These are phyloP conservation scores for Eupithecia insigniata DNA, from an alignment of 2,888 invertebrate genomes.

Conservation along the genomic window DNA sequence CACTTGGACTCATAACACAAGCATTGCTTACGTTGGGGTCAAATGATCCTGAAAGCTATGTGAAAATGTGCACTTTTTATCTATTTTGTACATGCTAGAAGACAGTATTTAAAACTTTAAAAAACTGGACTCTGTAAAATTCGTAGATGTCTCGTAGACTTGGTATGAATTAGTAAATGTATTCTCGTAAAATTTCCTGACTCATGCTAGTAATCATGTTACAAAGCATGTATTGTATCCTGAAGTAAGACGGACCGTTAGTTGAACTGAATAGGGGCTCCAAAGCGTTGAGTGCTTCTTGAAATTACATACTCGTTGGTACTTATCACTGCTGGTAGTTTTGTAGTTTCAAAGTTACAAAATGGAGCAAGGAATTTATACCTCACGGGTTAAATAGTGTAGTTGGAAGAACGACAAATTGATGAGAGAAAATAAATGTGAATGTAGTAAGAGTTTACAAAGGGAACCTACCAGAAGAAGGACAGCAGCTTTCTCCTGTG, in stretches of 20 bases:
- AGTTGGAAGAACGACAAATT: background rate
- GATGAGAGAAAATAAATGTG: background rate
- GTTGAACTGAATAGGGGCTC: conserved; percentile 39
- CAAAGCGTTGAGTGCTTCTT: conserved; percentile 28
- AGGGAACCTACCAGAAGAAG: too few species aligned
- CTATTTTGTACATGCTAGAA: too few species aligned
- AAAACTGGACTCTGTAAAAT: too few species aligned
- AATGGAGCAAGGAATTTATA: background rate
- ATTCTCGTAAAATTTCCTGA: conserved; percentile 48
- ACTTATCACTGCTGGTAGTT: background rate
- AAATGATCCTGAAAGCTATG: too few species aligned
- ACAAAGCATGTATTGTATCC: conserved; percentile 8
- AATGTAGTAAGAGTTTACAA: too few species aligned
- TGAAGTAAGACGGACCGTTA: conserved; percentile 36
- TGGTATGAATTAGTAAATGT: background rate
- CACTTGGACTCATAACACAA: too few species aligned
- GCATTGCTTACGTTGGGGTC: too few species aligned
- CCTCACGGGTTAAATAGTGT: background rate
- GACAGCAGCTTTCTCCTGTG: too few species aligned
- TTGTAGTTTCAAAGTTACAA: background rate
- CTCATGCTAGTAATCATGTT: conserved; percentile 14
- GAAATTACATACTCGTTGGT: background rate
- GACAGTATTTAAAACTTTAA: too few species aligned
- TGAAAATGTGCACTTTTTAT: too few species aligned
- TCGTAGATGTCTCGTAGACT: too few species aligned